Conservation (phyloP, 2,797 vertebrate species). For the Gobio occitaniae region DNA sequence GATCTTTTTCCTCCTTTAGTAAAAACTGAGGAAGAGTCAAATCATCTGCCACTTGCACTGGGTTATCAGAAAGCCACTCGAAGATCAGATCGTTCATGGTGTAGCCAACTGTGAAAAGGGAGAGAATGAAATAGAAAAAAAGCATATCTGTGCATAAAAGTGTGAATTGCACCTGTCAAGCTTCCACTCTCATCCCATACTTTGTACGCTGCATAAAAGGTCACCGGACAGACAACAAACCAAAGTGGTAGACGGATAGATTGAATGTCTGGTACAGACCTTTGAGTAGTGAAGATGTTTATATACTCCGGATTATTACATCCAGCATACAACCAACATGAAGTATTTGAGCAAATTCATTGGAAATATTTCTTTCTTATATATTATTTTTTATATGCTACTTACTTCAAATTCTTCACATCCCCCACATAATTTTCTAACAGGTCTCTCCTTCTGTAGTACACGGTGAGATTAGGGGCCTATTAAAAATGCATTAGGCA, state of each 20-base stretch:
- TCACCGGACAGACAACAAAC: constrained; percentile 62
- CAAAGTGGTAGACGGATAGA: constrained; percentile 50
- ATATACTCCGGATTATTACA: constrained; percentile 5
- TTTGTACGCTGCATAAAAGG: constrained; percentile 69
- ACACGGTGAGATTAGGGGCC: constrained; percentile 62
- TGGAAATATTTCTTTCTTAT: background rate
- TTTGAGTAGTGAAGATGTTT: constrained; percentile 40
- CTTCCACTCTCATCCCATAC: constrained; percentile 50
- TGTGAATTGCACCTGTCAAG: constrained; percentile 44
- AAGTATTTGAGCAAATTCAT: background rate
- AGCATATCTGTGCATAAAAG: constrained; percentile 21
- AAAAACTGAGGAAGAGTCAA: constrained; percentile 94
- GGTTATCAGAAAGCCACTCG: constrained; percentile 89
- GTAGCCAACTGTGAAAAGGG: constrained; percentile 86
- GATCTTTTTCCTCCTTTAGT: constrained; percentile 90
- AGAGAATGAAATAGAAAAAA: constrained; percentile 34
- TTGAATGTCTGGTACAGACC: constrained; percentile 67
- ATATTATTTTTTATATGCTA: background rate
- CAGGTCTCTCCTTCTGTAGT: constrained; percentile 45
- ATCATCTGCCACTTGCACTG: constrained; percentile 93
- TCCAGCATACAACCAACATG: background rate
- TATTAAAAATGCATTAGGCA: constrained; percentile 74
- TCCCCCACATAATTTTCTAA: constrained; percentile 20
- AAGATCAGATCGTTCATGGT: constrained; percentile 97
- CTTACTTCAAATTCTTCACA: constrained; percentile 48